Evolutionary conservation across 2,797 vertebrate genomes (phyloP).

Genomic region (Muscicapa comitata): DNA sequence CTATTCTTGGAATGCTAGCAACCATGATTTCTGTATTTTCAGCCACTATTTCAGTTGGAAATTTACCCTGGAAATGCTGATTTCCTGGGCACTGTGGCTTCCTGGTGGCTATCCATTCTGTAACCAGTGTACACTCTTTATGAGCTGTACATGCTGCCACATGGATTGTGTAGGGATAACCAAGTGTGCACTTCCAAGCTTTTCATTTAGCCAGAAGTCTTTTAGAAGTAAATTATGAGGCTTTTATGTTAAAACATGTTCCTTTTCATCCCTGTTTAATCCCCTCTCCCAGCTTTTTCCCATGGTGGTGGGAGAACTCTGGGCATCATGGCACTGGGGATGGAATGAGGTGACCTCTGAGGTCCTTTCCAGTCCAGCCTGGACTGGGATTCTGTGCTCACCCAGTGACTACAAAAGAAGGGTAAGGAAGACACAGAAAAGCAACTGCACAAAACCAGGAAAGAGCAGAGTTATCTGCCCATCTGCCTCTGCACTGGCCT

Average conservation of each 20-base stretch:
- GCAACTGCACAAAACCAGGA: neutral
- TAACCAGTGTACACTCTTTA: no score
- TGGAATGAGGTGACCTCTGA: neutral
- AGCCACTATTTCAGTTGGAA: neutral
- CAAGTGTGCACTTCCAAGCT: accelerated
- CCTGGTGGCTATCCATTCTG: neutral
- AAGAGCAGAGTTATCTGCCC: neutral
- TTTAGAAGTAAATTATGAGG: neutral
- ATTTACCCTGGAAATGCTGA: neutral
- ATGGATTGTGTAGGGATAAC: neutral
- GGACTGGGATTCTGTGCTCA: neutral
- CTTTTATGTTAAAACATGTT: neutral
- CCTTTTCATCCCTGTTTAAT: neutral
- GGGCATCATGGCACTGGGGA: neutral
- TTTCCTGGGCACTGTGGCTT: accelerated
- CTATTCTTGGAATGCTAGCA: accelerated
- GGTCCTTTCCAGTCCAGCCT: accelerated
- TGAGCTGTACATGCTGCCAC: neutral
- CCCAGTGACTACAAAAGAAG: neutral
- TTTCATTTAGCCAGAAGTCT: neutral
- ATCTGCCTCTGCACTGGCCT: neutral
- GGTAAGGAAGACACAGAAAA: neutral
- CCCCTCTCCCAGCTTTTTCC: neutral
- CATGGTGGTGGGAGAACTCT: neutral
- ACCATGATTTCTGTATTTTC: accelerated